These are phyloP conservation scores for Pholis gunnellus DNA, from an alignment of 2,113 vertebrate species.

Conservation along the genomic window DNA sequence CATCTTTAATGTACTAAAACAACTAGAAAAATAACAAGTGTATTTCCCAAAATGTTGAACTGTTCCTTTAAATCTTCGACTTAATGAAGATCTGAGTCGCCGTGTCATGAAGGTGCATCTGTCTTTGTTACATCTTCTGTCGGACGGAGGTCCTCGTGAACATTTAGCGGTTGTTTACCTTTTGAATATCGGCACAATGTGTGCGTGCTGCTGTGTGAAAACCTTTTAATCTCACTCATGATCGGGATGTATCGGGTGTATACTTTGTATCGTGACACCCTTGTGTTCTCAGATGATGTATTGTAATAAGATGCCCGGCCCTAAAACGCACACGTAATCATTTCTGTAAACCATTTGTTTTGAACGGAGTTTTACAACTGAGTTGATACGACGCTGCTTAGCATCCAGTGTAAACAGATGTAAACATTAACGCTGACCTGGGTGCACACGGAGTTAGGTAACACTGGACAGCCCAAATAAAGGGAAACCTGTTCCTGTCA, in stretches of 20 bases:
- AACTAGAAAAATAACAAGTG: not conserved
- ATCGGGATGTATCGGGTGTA: not conserved
- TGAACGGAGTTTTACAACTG: not conserved
- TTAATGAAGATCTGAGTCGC: not conserved
- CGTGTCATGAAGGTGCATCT: not conserved
- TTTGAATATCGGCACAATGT: not conserved
- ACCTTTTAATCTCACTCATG: not conserved
- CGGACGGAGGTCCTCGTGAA: not conserved
- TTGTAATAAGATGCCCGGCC: not conserved
- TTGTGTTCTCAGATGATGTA: not conserved
- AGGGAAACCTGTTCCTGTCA: conserved; percentile 1
- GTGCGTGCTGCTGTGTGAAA: not conserved
- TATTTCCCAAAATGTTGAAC: not conserved
- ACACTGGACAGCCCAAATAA: conserved; percentile 6
- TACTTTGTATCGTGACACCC: not conserved
- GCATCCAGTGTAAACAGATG: not conserved
- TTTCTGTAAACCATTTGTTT: not conserved
- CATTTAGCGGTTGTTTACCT: not conserved
- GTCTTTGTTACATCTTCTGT: not conserved
- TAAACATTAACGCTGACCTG: not conserved
- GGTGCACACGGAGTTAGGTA: conserved; percentile 6
- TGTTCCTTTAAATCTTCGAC: not conserved
- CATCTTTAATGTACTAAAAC: not conserved
- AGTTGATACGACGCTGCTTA: not conserved
- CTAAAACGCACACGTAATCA: not conserved